Evolutionary conservation across 2,797 vertebrate genomes (phyloP).

Genomic region (Anomalospiza imberbis): DNA sequence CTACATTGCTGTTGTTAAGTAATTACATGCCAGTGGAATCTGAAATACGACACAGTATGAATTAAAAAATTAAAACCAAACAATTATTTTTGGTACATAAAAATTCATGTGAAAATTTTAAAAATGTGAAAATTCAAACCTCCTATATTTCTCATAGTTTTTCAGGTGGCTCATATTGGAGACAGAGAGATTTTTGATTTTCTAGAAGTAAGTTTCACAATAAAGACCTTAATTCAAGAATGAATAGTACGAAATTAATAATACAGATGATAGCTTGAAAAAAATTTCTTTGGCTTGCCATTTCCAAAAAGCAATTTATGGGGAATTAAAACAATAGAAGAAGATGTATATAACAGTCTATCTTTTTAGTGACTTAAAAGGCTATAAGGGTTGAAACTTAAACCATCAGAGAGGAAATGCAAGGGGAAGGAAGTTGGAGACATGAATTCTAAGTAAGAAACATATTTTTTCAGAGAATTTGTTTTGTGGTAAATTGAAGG

Average conservation of each 20-base stretch:
- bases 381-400: not conserved
- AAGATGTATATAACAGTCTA: not conserved
- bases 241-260: not conserved
- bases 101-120: not conserved
- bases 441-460: not conserved
- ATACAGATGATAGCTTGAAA: not conserved
- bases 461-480: not conserved
- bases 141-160: not conserved
- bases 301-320: not conserved
- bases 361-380: not conserved
- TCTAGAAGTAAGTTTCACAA: not conserved
- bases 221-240: not conserved
- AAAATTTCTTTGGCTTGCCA: not conserved
- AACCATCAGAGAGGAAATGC: not conserved
- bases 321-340: not conserved
- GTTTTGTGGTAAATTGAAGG: not conserved
- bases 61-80: not conserved
- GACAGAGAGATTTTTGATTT: not conserved
- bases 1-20: not conserved
- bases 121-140: not conserved
- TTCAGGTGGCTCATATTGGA: rapidly evolving
- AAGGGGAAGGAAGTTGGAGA: not conserved
- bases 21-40: not conserved
- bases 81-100: not conserved
- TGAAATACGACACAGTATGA: not conserved